These are phyloP conservation scores for zebrafish (Danio rerio) DNA, from an alignment of 2,113 vertebrate species.

Conservation along the genomic window DNA sequence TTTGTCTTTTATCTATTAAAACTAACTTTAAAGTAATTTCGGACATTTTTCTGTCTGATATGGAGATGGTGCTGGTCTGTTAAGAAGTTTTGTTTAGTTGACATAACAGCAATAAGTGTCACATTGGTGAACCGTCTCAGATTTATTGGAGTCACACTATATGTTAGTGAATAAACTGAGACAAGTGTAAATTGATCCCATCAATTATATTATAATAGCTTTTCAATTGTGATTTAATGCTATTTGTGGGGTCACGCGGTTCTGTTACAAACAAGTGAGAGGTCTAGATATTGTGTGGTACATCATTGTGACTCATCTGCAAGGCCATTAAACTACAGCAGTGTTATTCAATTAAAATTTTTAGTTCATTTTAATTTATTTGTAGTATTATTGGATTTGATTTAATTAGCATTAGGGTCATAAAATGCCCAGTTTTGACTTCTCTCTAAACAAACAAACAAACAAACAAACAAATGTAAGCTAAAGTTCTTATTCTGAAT, in stretches of 20 bases:
- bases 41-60: constrained; percentile 16
- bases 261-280: constrained; percentile 28
- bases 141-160: constrained; percentile 36
- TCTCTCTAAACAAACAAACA: too few relatives aligned
- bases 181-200: constrained; percentile 46
- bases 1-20: neutral
- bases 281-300: constrained; percentile 38
- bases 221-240: constrained; percentile 46
- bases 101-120: constrained; percentile 26
- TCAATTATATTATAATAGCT: constrained; percentile 46
- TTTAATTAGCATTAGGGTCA: neutral
- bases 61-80: constrained; percentile 54
- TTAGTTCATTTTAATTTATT: constrained; percentile 29
- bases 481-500: neutral
- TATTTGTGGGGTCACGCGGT: constrained; percentile 33
- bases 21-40: too few relatives aligned
- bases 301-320: constrained; percentile 16
- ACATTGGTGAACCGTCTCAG: constrained; percentile 24
- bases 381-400: neutral
- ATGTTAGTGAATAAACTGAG: constrained; percentile 29
- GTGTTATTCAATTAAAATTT: constrained; percentile 29
- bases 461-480: neutral
- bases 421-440: neutral
- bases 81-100: constrained; percentile 7
- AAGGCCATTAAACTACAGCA: constrained; percentile 14